Conservation (phyloP, 2,888 invertebrate species). For the Axea sp. region DNA sequence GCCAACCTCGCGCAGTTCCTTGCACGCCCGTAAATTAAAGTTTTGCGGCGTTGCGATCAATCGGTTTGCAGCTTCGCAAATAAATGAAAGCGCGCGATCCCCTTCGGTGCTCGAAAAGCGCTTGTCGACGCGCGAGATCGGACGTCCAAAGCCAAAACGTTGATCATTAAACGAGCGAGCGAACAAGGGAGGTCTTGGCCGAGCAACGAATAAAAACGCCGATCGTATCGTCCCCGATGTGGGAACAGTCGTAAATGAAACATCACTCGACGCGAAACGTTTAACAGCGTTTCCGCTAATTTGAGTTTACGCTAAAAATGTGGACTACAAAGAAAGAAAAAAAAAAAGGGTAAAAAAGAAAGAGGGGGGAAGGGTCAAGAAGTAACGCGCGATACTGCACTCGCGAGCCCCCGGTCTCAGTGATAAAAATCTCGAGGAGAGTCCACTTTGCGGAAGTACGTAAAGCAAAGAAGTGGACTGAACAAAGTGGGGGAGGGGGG, state of each 20-base stretch:
- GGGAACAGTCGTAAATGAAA: slow-evolving; percentile 62
- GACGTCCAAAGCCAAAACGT: slow-evolving; percentile 11
- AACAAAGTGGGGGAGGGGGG: slow-evolving; percentile 19
- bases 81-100: too few relatives aligned
- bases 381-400: slow-evolving; percentile 3
- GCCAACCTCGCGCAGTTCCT: too few relatives aligned
- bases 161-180: slow-evolving; percentile 19
- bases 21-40: too few relatives aligned
- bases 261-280: slow-evolving; percentile 63
- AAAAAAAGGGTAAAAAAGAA: too few relatives aligned
- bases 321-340: too few relatives aligned
- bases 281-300: slow-evolving; percentile 54
- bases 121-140: too few relatives aligned
- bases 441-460: slow-evolving; percentile 66
- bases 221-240: slow-evolving; percentile 32
- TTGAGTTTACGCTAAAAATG: slow-evolving; percentile 33
- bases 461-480: slow-evolving; percentile 53
- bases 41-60: too few relatives aligned
- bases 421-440: slow-evolving; percentile 66
- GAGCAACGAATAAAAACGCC: slow-evolving; percentile 26
- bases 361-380: not conserved
- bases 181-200: slow-evolving; percentile 4
- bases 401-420: slow-evolving; percentile 26
- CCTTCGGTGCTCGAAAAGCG: too few relatives aligned
- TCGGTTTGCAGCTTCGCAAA: too few relatives aligned